phyloP scores from a whole-genome alignment of 2,797 vertebrate species.

The Alauda arvensis region DNA sequence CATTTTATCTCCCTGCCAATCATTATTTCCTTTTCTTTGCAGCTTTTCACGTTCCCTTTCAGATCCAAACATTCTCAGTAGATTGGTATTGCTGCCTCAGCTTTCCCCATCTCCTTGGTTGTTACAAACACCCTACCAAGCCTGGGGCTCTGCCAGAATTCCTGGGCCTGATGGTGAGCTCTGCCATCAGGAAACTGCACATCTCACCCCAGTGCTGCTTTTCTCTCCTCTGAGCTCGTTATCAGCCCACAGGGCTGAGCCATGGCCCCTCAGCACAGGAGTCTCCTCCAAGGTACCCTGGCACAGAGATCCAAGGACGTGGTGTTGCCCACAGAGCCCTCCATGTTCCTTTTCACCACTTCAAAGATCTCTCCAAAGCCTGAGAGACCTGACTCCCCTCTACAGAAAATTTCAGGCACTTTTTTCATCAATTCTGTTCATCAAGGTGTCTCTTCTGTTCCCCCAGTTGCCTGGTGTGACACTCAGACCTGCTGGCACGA shows the following conservation, averaged over 20 bases:
- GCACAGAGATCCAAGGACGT: not conserved
- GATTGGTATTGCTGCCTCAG: not conserved
- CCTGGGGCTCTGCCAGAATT: not conserved
- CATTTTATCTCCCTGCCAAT: not conserved
- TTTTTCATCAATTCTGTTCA: not conserved
- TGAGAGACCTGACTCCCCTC: not conserved
- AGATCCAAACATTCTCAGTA: not conserved
- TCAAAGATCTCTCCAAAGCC: not conserved
- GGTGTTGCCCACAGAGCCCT: not conserved
- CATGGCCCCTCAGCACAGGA: not conserved
- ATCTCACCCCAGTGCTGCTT: not conserved
- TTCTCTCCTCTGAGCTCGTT: not conserved
- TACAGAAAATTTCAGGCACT: not conserved
- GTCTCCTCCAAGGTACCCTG: not conserved
- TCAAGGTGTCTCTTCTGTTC: not conserved
- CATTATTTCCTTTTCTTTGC: not conserved
- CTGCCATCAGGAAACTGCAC: not conserved
- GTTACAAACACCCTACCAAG: not conserved
- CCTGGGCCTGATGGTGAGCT: not conserved
- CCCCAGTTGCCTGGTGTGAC: not conserved
- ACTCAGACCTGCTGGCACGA: rapidly evolving
- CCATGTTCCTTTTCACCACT: not conserved
- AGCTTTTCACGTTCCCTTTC: not conserved
- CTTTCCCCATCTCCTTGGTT: not conserved
- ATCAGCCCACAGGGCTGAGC: not conserved